Base-by-base conservation (phyloP, 2,113 vertebrate species). In the Notothenia rossii region DNA sequence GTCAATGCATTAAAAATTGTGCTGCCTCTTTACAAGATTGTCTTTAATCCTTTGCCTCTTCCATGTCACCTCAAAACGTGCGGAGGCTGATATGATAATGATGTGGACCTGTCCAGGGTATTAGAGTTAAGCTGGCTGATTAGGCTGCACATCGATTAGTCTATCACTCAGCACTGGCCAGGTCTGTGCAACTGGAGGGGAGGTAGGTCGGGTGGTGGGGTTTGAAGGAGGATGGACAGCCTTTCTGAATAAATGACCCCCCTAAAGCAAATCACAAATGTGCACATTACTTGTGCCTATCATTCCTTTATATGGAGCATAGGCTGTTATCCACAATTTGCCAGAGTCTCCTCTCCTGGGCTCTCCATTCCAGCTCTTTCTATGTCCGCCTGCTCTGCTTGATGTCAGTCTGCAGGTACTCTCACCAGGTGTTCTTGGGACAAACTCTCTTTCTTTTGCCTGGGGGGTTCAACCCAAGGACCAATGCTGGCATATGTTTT, bases 61-160 rank as follows among this genome's bases (percentile, higher is more conserved):
- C 80, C 82, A 82, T 92, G 92, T 93, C 94, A 95, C 93, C 92
- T 94, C 70, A 56, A 94, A 94, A 93, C 75, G 85, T 94, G 90
- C 82, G 78, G 82, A 86, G 82, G 75, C 93, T 94, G 95, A 94
- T 94, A 93, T 95, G 93, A 94, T 94, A 95, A 96, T 95, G 93
- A 94, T 94, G 93, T 94, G 92, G 91, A 94, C 91, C 93, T 94
- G 94, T 93, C 91, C 86, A 89, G 82, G 91, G 94, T 94, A 93
- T 95, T 94, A 94, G 91, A 93, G 93, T 87, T 95, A 95, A 96
- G 95, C 95, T 93, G 92, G 68, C 90, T 94, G 94, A 94, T 94
- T 95, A 94, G 91, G 90, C 91, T 77, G 59, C 73, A 84, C 91
- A 95, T 95, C 88, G 93, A 95, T 96, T 94, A 88, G 84, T 91